Base-by-base conservation (phyloP, 2,888 invertebrate genomes). In the Brachypalpus laphriformis region DNA sequence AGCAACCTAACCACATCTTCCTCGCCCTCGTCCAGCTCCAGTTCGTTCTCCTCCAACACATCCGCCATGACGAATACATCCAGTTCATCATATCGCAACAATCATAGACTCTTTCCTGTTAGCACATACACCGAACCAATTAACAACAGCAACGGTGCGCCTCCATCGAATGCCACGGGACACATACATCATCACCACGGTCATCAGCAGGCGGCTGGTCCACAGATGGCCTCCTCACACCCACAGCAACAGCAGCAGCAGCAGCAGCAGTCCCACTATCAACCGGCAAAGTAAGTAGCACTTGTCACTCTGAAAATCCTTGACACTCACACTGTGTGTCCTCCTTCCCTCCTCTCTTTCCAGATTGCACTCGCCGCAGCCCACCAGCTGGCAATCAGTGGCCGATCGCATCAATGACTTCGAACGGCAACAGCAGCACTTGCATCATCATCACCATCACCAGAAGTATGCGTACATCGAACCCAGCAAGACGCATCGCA, bases 401-500 rank as follows among this genome's bases (percentile, higher is more conserved):
- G 95, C 95, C 11, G 95, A 95, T 88, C 91, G 95, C 77, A 94
- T 95, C 81, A 94, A 93, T 89, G 95, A 95, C 89, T 91, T 95
- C 74, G 95, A 95, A 90, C 93, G 94, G 85, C 93, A 91, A 37
- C 88, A 88, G 11, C 89, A 89, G 28, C 89, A 87, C 65, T 42
- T 87, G 51, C 82, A 78, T 70, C 70, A 86, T 45, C 87, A 88
- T 42, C 87, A 82, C 91, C 93, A 45, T 90, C 92, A 65, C 89
- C 86, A 86, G 42, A 94, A 94, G 87, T 95, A 95, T 89, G 94
- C 95, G 3, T 96, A 95, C 89, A 91, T 95, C 87, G 96, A 96
- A 89, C 95, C 95, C 1, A 95, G 95, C 61, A 96, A 96, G 90
- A 94, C 94, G 80, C 95, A 95, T 90, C 93, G 95, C 85, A 94